phyloP scores from a whole-genome alignment of 2,113 vertebrate genomes.

The Aviceda subcristata region DNA sequence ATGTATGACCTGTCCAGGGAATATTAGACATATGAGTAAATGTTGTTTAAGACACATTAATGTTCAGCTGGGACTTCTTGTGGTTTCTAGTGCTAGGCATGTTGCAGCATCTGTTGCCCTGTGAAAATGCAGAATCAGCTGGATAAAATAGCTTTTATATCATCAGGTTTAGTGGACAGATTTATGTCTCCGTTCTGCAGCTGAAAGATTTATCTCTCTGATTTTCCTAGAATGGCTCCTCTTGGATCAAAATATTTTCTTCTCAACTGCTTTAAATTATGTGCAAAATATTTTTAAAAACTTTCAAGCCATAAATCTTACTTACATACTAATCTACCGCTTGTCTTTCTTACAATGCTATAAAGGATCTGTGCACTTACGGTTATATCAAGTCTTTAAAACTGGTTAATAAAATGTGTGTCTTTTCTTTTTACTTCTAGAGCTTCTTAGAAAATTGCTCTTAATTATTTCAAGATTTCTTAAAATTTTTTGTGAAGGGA shows the following conservation, averaged over 20 bases:
- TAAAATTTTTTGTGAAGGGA: background rate
- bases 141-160: conserved; percentile 1
- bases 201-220: conserved; percentile 2
- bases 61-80: background rate
- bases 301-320: background rate
- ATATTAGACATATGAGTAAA: conserved; percentile 14
- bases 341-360: background rate
- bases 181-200: background rate
- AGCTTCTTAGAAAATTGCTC: background rate
- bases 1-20: background rate
- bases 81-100: conserved; percentile 1
- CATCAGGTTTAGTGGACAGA: conserved; percentile 1
- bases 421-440: background rate
- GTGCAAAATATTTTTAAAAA: background rate
- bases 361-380: background rate
- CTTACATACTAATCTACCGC: background rate
- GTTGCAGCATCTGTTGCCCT: background rate
- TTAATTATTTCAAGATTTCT: background rate
- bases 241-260: conserved; percentile 22
- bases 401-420: background rate
- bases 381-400: background rate
- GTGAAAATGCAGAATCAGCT: conserved; percentile 36
- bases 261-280: background rate
- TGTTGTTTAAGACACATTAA: background rate
- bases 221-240: background rate